Evolutionary conservation across 2,888 invertebrate species (phyloP), one percentile per base, ranked within the genome.

Genomic region (Reticulitermes lucifugus): DNA sequence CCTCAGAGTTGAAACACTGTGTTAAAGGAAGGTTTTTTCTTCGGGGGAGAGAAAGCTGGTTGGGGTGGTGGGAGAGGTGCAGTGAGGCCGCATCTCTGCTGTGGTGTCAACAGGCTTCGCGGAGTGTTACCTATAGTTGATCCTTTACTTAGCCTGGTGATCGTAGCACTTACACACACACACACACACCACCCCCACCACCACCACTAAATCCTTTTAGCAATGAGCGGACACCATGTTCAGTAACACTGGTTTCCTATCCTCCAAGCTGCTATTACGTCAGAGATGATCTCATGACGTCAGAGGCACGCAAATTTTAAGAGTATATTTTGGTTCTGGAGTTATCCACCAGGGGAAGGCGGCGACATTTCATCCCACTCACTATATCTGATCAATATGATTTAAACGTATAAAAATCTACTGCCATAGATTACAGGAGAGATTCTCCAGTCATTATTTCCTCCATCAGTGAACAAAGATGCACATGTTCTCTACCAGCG

Each of bases 1-100:
- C 85, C n/a, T 22, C 79, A n/a, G 80, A 65, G 55, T 35, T 55
- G 70, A 83, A 59, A 55, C 81, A 81, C 59, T 12, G 60, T 81
- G 81, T 41, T 59, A 81, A 35, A 59, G 77, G 75, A 60, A 41
- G 83, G 43, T 1, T 60, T 59, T 46, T 77, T n/a, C 41, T 77
- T 77, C 25, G 29, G n/a, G 4, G 82, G 25, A 35, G 60, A 82
- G 18, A 70, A 70, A 41, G 60, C 9, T 46, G 4, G 46, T 46
- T 46, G 35, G 35, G 2, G 35, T 46, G 46, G 25, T 46, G 43
- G 43, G 43, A 43, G 25, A 0, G 51, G 35, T 35, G 35, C 35
- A 35, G 2, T 35, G 51, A 51, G 79, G 35, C 79, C 35, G 10
- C 79, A 41, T 46, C 46, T n/a, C n/a, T 77, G 22, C 46, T 46